Conservation (phyloP, 2,797 vertebrate species). For the Pelodytes ibericus region DNA sequence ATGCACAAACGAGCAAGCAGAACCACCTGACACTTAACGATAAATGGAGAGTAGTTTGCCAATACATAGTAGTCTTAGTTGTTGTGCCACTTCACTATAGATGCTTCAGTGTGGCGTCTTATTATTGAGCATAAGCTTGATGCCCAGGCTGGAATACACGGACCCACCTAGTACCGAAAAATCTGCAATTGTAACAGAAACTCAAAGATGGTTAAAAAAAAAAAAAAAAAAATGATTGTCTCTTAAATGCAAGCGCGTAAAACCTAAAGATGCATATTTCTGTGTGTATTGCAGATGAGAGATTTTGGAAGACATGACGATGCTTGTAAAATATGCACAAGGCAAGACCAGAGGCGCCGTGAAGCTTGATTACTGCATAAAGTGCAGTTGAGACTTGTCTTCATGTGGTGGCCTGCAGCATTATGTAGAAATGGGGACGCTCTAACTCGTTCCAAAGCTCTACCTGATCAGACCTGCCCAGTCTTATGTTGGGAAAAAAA, state of each 20-base stretch:
- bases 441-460: conserved; percentile 75
- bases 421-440: conserved; percentile 83
- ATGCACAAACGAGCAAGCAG: too few relatives aligned
- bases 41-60: too few relatives aligned
- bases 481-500: conserved; percentile 72
- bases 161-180: background rate
- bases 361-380: conserved; percentile 84
- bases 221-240: background rate
- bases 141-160: too few relatives aligned
- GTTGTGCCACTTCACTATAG: too few relatives aligned
- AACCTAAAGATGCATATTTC: conserved; percentile 62
- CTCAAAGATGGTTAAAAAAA: conserved; percentile 5
- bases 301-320: conserved; percentile 85
- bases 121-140: too few relatives aligned
- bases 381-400: conserved; percentile 91
- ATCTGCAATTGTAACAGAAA: background rate
- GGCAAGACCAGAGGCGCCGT: conserved; percentile 99
- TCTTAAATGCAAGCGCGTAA: conserved; percentile 18
- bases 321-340: conserved; percentile 95
- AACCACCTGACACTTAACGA: too few relatives aligned
- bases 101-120: too few relatives aligned
- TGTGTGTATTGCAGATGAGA: conserved; percentile 79
- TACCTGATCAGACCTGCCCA: conserved; percentile 88
- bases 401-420: conserved; percentile 88
- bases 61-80: too few relatives aligned